Conservation (phyloP, 1,140 invertebrate species). For the Maniola jurtina region DNA sequence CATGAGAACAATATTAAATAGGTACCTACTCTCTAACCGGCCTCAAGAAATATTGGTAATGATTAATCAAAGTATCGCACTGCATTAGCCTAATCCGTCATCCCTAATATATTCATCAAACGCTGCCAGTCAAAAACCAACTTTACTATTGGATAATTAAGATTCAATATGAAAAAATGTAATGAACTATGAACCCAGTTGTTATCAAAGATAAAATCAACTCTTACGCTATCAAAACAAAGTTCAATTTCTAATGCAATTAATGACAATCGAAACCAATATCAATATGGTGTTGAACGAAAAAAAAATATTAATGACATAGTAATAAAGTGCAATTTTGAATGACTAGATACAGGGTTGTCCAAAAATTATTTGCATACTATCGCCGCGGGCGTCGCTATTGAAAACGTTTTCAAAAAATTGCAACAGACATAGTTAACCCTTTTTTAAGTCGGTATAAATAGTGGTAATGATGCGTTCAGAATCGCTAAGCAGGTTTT, state of each 20-base stretch:
- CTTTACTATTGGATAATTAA: not conserved
- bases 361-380: constrained; percentile 59
- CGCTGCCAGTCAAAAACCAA: not conserved
- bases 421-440: constrained; percentile 5
- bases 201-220: not conserved
- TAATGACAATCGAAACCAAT: not conserved
- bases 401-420: constrained; percentile 33
- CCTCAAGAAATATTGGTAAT: constrained; percentile 52
- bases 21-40: constrained; percentile 30
- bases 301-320: constrained; percentile 7
- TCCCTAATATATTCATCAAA: constrained; percentile 30
- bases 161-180: not conserved
- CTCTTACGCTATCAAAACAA: constrained; percentile 3
- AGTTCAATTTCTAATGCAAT: constrained; percentile 9
- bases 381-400: constrained; percentile 48
- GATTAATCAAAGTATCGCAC: constrained; percentile 57
- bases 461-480: constrained; percentile 63
- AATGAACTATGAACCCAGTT: not conserved
- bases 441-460: constrained; percentile 13
- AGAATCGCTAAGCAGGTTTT: constrained; percentile 70
- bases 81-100: constrained; percentile 61
- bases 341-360: constrained; percentile 39
- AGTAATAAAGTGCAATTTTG: constrained; percentile 8
- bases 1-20: constrained; percentile 50
- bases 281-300: not conserved